phyloP scores from a whole-genome alignment of 1,140 invertebrate genomes.

The Phortica variegata region DNA sequence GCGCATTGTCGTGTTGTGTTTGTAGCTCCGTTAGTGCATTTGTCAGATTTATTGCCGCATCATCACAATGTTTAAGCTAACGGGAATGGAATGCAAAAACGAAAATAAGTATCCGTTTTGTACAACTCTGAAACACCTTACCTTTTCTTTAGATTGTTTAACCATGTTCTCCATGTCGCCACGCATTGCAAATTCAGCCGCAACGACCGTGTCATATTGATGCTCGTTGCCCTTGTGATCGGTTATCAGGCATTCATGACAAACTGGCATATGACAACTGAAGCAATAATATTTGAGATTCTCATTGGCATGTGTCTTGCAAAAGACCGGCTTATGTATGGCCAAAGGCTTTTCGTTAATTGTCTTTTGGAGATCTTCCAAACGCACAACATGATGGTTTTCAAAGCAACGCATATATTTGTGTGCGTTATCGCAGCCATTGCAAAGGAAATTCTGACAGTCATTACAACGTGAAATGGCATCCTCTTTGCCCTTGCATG shows the following conservation, averaged over 20 bases:
- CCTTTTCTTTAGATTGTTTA: conserved; percentile 69
- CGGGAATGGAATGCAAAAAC: neutral
- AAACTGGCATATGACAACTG: conserved; percentile 78
- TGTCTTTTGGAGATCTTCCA: conserved; percentile 79
- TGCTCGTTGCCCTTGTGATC: conserved; percentile 77
- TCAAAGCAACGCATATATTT: conserved; percentile 93
- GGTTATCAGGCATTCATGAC: conserved; percentile 76
- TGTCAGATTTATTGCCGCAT: conserved; percentile 70
- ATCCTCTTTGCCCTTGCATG: conserved; percentile 84
- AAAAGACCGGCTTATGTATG: conserved; percentile 82
- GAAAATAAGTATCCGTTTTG: neutral
- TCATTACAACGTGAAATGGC: conserved; percentile 90
- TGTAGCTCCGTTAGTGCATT: conserved; percentile 81
- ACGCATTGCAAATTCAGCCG: conserved; percentile 73
- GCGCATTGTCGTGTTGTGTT: conserved; percentile 82
- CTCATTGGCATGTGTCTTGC: conserved; percentile 73
- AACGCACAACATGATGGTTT: conserved; percentile 83
- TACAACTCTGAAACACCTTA: neutral
- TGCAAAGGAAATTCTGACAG: conserved; percentile 90
- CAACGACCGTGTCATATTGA: conserved; percentile 73
- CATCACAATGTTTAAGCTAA: conserved; percentile 69
- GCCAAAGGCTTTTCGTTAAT: conserved; percentile 62
- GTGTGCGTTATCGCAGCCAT: conserved; percentile 91
- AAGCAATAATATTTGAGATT: conserved; percentile 80
- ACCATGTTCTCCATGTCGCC: conserved; percentile 74